phyloP scores from a whole-genome alignment of 2,888 invertebrate species.

The Eupithecia tripunctaria region DNA sequence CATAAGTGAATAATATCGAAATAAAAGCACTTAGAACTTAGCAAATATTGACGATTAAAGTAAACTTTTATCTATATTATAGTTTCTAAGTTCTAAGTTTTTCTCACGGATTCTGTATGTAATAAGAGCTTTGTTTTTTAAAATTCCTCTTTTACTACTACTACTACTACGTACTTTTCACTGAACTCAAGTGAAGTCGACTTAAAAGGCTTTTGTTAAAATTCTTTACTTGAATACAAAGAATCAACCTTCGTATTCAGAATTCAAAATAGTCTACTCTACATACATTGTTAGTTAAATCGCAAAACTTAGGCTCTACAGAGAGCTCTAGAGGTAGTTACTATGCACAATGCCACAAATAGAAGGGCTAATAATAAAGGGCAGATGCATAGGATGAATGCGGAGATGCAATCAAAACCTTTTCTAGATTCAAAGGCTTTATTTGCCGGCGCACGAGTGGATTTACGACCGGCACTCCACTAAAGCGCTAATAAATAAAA shows the following conservation, averaged over 20 bases:
- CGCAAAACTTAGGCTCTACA: slow-evolving; percentile 35
- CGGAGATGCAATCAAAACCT: slow-evolving; percentile 46
- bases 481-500: slow-evolving; percentile 10
- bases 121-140: no score
- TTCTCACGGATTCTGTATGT: no score
- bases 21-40: slow-evolving; percentile 7
- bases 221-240: no score
- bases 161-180: no score
- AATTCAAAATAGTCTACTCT: slow-evolving; percentile 15
- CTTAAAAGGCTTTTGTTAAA: no score
- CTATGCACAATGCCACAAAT: slow-evolving; percentile 43
- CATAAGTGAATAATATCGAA: slow-evolving; percentile 21
- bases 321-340: no score
- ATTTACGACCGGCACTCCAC: slow-evolving; percentile 23
- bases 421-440: slow-evolving; percentile 49
- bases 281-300: slow-evolving; percentile 30
- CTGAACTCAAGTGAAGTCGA: no score
- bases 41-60: background rate
- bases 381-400: slow-evolving; percentile 48
- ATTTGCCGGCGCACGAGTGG: slow-evolving; percentile 43
- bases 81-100: background rate
- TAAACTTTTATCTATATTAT: background rate
- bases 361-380: slow-evolving; percentile 44
- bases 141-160: no score
- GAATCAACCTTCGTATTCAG: no score